A percentile compares a stretch with the other conserved stretches of the same genome.
Evolutionary conservation across 2,888 invertebrate genomes (phyloP).

Genomic region (Drosophila anomelani): DNA sequence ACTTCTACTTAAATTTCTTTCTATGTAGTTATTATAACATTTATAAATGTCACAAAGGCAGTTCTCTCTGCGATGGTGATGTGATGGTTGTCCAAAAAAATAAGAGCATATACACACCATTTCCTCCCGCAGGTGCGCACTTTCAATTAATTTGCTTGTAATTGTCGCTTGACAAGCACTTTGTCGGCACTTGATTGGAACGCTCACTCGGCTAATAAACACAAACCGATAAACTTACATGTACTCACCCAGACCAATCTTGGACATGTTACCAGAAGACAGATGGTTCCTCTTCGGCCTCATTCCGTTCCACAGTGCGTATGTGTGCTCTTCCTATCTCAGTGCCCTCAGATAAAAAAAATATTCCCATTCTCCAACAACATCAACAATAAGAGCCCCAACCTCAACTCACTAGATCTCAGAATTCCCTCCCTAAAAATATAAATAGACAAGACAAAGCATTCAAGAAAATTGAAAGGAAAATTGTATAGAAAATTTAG

Average conservation of each 20-base stretch:
- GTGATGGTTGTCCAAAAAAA: slow-evolving; percentile 25
- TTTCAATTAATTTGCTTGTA: slow-evolving; percentile 77
- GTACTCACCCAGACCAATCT: slow-evolving; percentile 12
- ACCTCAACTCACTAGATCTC: too few species aligned
- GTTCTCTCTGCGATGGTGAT: not conserved
- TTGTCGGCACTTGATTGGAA: slow-evolving; percentile 67
- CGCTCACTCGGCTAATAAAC: slow-evolving; percentile 45
- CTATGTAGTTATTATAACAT: not conserved
- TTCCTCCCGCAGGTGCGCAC: slow-evolving; percentile 32
- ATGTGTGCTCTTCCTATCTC: slow-evolving; percentile 20
- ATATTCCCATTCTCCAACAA: slow-evolving; percentile 7
- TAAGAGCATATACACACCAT: not conserved
- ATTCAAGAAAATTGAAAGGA: not conserved
- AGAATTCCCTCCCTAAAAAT: not conserved
- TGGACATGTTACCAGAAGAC: slow-evolving; percentile 13
- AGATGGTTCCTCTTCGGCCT: not conserved
- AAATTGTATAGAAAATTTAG: too few species aligned
- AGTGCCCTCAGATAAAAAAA: slow-evolving; percentile 51
- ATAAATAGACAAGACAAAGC: not conserved
- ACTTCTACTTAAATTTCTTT: too few species aligned
- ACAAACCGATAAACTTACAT: slow-evolving; percentile 19
- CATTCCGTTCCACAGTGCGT: slow-evolving; percentile 10
- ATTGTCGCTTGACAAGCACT: slow-evolving; percentile 78
- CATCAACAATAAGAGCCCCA: not conserved
- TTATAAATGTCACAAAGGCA: not conserved